Conservation (phyloP, 2,888 invertebrate genomes). For the Spilosoma lubricipeda region DNA sequence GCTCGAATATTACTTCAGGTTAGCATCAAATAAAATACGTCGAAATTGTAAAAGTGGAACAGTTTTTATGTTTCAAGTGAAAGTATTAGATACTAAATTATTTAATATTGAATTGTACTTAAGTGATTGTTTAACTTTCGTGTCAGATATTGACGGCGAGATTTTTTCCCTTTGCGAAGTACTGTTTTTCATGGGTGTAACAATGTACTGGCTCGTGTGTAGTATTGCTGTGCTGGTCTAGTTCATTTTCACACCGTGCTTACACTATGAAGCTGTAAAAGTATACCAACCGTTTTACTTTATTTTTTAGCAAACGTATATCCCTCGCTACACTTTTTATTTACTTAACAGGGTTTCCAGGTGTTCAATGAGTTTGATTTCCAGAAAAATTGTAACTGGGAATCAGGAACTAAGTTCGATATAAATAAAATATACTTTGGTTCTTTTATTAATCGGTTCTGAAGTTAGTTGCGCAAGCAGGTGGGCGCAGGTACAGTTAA, state of each 20-base stretch:
- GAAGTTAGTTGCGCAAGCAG: no score
- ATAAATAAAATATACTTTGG: no score
- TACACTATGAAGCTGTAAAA: background rate
- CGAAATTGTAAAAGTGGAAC: slow-evolving; percentile 48
- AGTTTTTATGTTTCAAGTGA: slow-evolving; percentile 51
- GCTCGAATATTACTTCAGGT: slow-evolving; percentile 71
- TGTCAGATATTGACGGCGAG: background rate
- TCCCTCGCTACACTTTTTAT: background rate
- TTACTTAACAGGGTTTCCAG: background rate
- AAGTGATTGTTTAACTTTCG: slow-evolving; percentile 16
- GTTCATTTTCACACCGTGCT: slow-evolving; percentile 47
- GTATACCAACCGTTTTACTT: background rate
- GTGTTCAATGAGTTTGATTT: background rate
- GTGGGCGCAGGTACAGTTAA: no score
- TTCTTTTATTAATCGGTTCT: no score
- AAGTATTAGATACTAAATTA: slow-evolving; percentile 38
- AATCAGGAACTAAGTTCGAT: background rate
- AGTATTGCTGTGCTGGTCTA: slow-evolving; percentile 54
- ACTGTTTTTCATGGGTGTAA: background rate
- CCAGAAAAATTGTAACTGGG: background rate
- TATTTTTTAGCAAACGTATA: background rate
- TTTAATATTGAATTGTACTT: slow-evolving; percentile 34
- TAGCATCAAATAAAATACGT: slow-evolving; percentile 63
- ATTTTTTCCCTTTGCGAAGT: background rate
- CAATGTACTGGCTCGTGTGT: slow-evolving; percentile 40